These are phyloP conservation scores for Drosophila bocki DNA, from an alignment of 1,140 invertebrate genomes.

Conservation along the genomic window DNA sequence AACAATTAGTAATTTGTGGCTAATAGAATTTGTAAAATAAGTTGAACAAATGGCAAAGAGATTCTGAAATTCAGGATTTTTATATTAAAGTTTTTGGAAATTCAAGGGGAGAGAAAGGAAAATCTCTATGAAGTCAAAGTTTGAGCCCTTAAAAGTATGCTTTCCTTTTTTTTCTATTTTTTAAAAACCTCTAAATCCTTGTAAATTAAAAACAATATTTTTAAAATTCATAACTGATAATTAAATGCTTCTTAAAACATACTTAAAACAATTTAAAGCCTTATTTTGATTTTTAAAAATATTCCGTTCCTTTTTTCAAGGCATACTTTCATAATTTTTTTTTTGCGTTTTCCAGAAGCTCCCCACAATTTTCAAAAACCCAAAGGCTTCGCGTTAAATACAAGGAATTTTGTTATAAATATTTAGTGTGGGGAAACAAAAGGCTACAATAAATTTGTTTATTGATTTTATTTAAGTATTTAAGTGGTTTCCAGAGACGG, in stretches of 20 bases:
- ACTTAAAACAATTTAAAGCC: too few species aligned
- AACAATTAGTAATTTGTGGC: background rate
- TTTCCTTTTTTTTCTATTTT: too few species aligned
- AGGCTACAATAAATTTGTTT: conserved; percentile 3
- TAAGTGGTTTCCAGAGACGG: background rate
- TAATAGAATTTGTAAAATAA: conserved; percentile 13
- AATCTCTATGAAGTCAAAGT: background rate
- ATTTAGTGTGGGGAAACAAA: conserved; percentile 3
- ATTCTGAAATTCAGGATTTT: conserved; percentile 5
- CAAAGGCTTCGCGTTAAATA: conserved; percentile 2
- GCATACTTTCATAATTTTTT: too few species aligned
- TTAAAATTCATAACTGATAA: too few species aligned
- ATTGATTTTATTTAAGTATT: background rate
- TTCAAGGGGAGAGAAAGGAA: background rate
- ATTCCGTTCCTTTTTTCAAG: too few species aligned
- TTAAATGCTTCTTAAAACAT: too few species aligned
- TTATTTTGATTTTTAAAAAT: too few species aligned
- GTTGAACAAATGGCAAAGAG: background rate
- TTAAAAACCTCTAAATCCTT: too few species aligned
- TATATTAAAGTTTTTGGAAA: background rate
- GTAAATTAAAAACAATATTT: too few species aligned
- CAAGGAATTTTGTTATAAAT: conserved; percentile 16
- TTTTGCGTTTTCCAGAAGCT: background rate
- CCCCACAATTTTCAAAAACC: background rate
- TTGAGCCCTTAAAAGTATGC: background rate